Percentiles rank a stretch among this genome's conserved stretches.
phyloP scores from a whole-genome alignment of 2,888 invertebrate species.

The Cantharis rufa region DNA sequence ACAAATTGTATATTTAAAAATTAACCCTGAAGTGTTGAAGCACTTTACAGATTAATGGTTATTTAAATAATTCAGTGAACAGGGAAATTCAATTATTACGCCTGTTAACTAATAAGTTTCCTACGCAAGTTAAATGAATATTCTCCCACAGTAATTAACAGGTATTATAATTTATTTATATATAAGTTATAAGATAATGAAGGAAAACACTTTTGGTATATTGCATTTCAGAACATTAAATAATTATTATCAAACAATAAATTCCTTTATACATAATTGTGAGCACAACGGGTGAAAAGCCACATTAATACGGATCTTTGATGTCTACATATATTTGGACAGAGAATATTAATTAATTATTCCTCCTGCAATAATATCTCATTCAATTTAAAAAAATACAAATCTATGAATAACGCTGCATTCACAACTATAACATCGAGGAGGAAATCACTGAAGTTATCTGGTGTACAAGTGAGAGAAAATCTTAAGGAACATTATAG shows the following conservation, averaged over 20 bases:
- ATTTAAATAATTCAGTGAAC: conserved; percentile 20
- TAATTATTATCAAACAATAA: not conserved
- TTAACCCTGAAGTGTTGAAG: not conserved
- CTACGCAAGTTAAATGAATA: not conserved
- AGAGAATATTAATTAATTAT: too few species aligned
- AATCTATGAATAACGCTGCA: too few species aligned
- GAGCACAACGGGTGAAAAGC: too few species aligned
- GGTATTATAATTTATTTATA: not conserved
- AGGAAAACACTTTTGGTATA: not conserved
- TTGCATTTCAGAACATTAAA: not conserved
- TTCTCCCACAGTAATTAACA: not conserved
- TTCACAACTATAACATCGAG: too few species aligned
- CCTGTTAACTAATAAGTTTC: conserved; percentile 9
- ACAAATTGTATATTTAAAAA: not conserved
- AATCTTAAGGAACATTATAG: too few species aligned
- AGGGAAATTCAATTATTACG: conserved; percentile 16
- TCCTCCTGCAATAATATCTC: too few species aligned
- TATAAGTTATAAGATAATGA: not conserved
- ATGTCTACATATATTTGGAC: too few species aligned
- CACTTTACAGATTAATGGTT: conserved; percentile 10
- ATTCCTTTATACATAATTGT: too few species aligned
- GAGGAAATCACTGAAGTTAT: too few species aligned
- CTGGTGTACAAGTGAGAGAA: too few species aligned
- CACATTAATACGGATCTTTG: too few species aligned
- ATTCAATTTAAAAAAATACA: too few species aligned